Evolutionary conservation across 2,797 vertebrate species (phyloP).

Genomic region (Macropodus opercularis): DNA sequence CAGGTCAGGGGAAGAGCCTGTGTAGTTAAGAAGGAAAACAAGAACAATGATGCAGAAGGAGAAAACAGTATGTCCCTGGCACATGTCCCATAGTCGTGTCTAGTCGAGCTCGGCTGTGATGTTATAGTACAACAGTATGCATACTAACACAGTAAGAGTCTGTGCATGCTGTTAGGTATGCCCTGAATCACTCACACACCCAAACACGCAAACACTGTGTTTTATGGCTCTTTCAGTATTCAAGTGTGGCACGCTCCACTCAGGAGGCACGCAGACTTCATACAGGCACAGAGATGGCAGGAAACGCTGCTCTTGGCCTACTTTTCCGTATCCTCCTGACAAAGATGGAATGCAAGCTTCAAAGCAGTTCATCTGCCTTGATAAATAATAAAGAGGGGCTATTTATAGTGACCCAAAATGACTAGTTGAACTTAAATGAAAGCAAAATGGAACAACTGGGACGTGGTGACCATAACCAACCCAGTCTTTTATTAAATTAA

Average conservation of each 20-base stretch:
- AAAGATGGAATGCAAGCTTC: constrained; percentile 28
- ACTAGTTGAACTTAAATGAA: constrained; percentile 53
- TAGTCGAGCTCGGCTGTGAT: constrained; percentile 47
- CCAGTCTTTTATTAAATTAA: no score
- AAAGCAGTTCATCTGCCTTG: constrained; percentile 42
- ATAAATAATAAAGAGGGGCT: constrained; percentile 69
- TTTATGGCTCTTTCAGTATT: constrained; percentile 30
- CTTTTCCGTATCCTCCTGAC: constrained; percentile 56
- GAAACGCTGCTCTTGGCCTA: constrained; percentile 52
- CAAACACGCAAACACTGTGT: constrained; percentile 18
- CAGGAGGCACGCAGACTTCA: constrained; percentile 41
- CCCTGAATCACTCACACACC: constrained; percentile 32
- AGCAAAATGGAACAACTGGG: constrained; percentile 26
- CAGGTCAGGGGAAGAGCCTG: no score
- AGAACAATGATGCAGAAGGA: constrained; percentile 8
- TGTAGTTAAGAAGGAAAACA: constrained; percentile 8
- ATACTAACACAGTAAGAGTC: constrained; percentile 34
- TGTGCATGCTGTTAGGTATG: constrained; percentile 47
- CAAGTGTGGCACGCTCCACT: constrained; percentile 36
- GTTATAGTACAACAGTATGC: constrained; percentile 35
- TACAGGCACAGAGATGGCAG: constrained; percentile 35
- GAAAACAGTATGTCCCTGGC: constrained; percentile 55
- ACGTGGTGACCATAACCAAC: constrained; percentile 9
- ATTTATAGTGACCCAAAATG: constrained; percentile 59
- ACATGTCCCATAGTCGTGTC: constrained; percentile 59